A percentile compares a stretch with the other conserved stretches of the same genome.
phyloP scores from a whole-genome alignment of 2,888 invertebrate species.

The Eurytoma californica region DNA sequence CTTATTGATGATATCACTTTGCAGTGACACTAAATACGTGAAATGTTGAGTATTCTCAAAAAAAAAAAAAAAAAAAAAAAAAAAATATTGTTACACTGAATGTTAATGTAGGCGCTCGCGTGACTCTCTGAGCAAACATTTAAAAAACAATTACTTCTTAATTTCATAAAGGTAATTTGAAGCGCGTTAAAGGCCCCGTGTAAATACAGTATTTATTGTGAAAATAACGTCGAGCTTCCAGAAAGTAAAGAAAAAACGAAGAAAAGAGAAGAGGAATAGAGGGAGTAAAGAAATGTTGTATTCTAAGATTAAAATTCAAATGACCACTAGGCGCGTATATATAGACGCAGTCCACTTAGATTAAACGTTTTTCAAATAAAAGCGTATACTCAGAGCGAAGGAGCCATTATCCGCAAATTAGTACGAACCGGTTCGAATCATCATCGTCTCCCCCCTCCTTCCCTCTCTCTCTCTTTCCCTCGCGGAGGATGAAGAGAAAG shows the following conservation, averaged over 20 bases:
- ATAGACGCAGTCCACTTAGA: slow-evolving; percentile 48
- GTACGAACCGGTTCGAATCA: slow-evolving; percentile 58
- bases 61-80: no score
- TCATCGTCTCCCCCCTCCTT: slow-evolving; percentile 46
- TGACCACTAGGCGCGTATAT: slow-evolving; percentile 14
- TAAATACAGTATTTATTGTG: background rate
- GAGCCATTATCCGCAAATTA: slow-evolving; percentile 59
- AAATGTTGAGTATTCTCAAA: no score
- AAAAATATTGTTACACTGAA: no score
- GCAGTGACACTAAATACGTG: no score
- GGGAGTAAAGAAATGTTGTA: no score
- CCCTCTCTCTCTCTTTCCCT: background rate
- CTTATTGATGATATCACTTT: no score
- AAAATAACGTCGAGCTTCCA: slow-evolving; percentile 6
- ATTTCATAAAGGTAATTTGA: background rate
- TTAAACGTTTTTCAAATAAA: slow-evolving; percentile 57
- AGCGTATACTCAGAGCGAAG: slow-evolving; percentile 49
- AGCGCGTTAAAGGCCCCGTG: background rate
- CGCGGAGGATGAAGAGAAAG: slow-evolving; percentile 11
- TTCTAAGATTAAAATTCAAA: slow-evolving; percentile 51
- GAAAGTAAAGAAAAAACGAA: slow-evolving; percentile 3
- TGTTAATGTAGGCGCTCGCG: no score
- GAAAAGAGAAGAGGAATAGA: background rate
- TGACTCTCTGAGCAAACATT: background rate
- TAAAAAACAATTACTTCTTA: slow-evolving; percentile 3